phyloP scores from a whole-genome alignment of 1,140 invertebrate species.

The Penaeus chinensis region DNA sequence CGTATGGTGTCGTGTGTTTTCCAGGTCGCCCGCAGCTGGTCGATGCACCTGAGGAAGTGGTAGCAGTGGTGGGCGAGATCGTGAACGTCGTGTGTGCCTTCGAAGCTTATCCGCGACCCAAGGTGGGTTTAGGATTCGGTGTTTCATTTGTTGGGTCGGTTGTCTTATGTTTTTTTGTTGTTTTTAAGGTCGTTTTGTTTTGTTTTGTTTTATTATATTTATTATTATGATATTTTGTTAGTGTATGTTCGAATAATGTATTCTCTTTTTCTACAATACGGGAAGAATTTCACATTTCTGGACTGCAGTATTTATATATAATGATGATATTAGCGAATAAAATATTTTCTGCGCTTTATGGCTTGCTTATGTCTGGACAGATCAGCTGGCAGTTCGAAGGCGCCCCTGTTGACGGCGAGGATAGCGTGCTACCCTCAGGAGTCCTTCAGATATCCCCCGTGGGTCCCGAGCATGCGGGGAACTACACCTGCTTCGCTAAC shows the following conservation, averaged over 20 bases:
- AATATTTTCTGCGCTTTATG: not conserved
- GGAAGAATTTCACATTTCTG: too few relatives aligned
- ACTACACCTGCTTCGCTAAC: conserved; percentile 71
- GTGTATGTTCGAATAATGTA: too few relatives aligned
- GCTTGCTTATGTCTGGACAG: not conserved
- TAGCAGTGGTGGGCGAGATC: conserved; percentile 38
- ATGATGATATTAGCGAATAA: not conserved
- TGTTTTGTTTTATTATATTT: too few relatives aligned
- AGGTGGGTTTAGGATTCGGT: not conserved
- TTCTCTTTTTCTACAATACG: too few relatives aligned
- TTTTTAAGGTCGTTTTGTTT: too few relatives aligned
- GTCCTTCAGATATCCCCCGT: conserved; percentile 62
- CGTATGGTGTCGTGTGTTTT: too few relatives aligned
- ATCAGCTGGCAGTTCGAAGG: conserved; percentile 48
- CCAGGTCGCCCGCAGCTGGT: conserved; percentile 32
- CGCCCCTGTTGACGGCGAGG: conserved; percentile 10
- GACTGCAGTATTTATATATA: too few relatives aligned
- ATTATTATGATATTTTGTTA: too few relatives aligned
- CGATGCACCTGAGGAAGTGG: conserved; percentile 25
- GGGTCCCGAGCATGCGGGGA: conserved; percentile 67
- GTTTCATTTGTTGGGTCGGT: too few relatives aligned
- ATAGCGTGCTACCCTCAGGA: conserved; percentile 38
- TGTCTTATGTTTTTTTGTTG: too few relatives aligned
- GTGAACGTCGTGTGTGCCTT: conserved; percentile 33
- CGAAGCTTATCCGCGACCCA: conserved; percentile 30